Evolutionary conservation across 2,113 vertebrate genomes (phyloP), one percentile per base, ranked within the genome.

Genomic region (Bos javanicus): DNA sequence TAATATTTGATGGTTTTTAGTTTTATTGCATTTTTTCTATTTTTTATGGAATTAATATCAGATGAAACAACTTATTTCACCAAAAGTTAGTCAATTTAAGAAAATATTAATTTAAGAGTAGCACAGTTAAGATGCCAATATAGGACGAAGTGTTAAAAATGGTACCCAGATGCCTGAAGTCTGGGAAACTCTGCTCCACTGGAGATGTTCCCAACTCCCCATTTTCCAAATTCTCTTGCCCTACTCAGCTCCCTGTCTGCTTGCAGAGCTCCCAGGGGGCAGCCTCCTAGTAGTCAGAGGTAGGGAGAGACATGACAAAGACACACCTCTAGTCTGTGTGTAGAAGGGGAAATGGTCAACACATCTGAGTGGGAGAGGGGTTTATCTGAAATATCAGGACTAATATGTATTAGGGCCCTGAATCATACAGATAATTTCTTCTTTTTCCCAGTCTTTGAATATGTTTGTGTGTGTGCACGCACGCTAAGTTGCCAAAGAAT

Each of bases 61-160:
- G 39, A 10, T 74, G 33, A 14, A 90, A 67, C 50, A 92, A 85
- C 52, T 33, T 85, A 52, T 67, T 82, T 57, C 7, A 67, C 60
- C 78, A 33, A 90, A 94, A 97, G 46, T 89, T 88, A 88, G 48
- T 88, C 52, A 25, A 71, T 30, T 43, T 64, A 62, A 91, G 74
- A 33, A 52, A 89, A 67, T 71, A 16, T 33, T 82, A 87, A 83
- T n/a, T 60, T 54, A 67, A 52, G 48, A 78, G 54, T 59, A 59
- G 11, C 28, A 76, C 10, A 46, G 33, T 28, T 43, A 46, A 85
- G 78, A 48, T 25, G 71, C 36, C 13, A 36, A 25, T 23, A 15
- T 13, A 2, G 14, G 25, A 59, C 7, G 26, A 52, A 96, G 15
- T 80, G 39, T 94, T 33, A 78, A 7, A 39, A 60, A 10, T 23